Evolutionary conservation across 2,113 vertebrate genomes (phyloP), one percentile per base, ranked within the genome.

Genomic region (Bujurquina vittata): DNA sequence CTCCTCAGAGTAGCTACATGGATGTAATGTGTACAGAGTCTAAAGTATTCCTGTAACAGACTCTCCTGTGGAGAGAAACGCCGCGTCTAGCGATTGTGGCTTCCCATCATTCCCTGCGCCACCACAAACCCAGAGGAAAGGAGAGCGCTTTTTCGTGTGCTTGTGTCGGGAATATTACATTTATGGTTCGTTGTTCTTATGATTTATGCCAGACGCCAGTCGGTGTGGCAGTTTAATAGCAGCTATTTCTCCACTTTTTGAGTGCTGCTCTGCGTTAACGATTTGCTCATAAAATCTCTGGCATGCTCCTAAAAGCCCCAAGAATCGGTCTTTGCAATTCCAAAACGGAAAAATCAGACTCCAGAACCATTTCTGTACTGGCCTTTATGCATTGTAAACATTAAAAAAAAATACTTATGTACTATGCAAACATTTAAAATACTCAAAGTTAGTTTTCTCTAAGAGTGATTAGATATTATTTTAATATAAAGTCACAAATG

Each of bases 131-230:
- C 58, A 56, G 46, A 74, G 17, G 83, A 83, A 12, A 85, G 62
- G 55, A 56, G 56, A 81, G 72, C 63, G 60, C 59, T 77, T 91
- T 86, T 90, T 85, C 63, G 22, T 79, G 78, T 22, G 83, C 81
- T 90, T 69, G 81, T 89, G 81, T 93, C 84, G 86, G 86, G 79
- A 92, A 91, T 89, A 78, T 90, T 88, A 88, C 88, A 85, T 90
- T 90, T 89, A 86, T 91, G 87, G 87, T 90, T 76, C 79, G 87
- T 92, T 92, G 87, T 91, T 89, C 80, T 83, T 77, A 76, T 90
- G 94, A 95, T 95, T 94, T 93, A 93, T 76, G 85, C 87, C 90
- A 88, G 82, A 90, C 89, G 88, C 83, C 91, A 90, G 92, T 80
- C 83, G 40, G 77, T 88, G 86, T 87, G 91, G 87, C 92, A 89